phyloP scores from a whole-genome alignment of 2,113 vertebrate genomes.

The Ahaetulla prasina region DNA sequence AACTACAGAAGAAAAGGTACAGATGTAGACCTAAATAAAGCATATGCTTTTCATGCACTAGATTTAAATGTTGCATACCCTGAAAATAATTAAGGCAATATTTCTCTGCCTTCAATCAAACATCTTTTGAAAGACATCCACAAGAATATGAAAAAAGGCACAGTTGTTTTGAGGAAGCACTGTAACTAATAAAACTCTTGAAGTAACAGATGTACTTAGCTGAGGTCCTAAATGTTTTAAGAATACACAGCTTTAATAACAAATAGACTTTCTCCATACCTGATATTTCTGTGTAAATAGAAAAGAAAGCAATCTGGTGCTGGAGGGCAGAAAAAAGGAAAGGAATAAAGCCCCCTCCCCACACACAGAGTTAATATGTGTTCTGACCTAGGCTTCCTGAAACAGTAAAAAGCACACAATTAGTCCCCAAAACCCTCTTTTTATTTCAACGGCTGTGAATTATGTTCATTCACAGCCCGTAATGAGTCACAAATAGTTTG shows the following conservation, averaged over 20 bases:
- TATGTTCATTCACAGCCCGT: too few relatives aligned
- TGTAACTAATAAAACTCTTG: neutral
- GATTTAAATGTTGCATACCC: neutral
- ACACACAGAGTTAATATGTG: too few relatives aligned
- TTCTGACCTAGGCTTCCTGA: too few relatives aligned
- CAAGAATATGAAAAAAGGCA: neutral
- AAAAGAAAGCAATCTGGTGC: too few relatives aligned
- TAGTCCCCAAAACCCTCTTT: too few relatives aligned
- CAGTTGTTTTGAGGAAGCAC: neutral
- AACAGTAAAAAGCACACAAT: too few relatives aligned
- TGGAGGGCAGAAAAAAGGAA: too few relatives aligned
- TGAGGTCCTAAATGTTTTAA: neutral
- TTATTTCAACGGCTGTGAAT: too few relatives aligned
- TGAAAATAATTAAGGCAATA: neutral
- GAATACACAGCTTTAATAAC: too few relatives aligned
- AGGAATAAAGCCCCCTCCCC: too few relatives aligned
- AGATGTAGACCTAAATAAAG: neutral
- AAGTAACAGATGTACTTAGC: neutral
- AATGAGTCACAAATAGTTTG: too few relatives aligned
- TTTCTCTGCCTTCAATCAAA: neutral
- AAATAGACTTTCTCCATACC: neutral
- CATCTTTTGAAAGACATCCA: neutral
- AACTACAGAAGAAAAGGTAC: neutral
- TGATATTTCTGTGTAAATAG: too few relatives aligned
- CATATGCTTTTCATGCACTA: neutral